Evolutionary conservation across 2,797 vertebrate genomes (phyloP), one percentile per base, ranked within the genome.

Genomic region (Aplochiton taeniatus): DNA sequence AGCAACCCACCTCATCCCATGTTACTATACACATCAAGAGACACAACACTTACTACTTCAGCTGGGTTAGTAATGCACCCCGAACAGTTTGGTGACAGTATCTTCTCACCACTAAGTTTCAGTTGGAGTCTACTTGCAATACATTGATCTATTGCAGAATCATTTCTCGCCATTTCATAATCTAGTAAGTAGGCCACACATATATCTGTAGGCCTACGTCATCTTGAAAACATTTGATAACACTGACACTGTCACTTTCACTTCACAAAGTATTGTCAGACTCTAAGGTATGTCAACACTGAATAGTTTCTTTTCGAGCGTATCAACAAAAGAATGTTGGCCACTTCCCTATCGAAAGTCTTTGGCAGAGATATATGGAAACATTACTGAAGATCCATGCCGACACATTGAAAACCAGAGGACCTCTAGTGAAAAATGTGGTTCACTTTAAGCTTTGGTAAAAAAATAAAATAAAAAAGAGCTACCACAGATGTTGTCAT

Each of bases 291-390:
- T 83, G 81, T 85, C 76, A 68, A 14, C 20, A 42, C 48, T 16
- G 51, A 76, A 80, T 58, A 71, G 60, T 73, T 74, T 74, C 19
- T 58, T 20, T 55, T 57, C 66, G 73, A 73, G 4, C 1, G 63
- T 74, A 69, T 71, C 69, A 75, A 76, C 11, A 70, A 58, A 82
- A 76, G 65, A 67, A 73, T 63, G 52, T 81, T 60, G 74, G 72
- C 87, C 84, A 83, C 70, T 80, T 88, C 87, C 80, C 87, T 81
- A 88, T 74, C 74, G 69, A 83, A 87, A 76, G 67, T 87, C 87
- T 91, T 91, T 90, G 88, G 88, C 82, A 81, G 80, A 86, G 76
- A 68, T 84, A 86, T 86, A 80, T 72, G 81, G 77, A 80, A 79
- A 58, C 60, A 68, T 16, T 11, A 11, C 12, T n/a, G 51, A 11